Evolutionary conservation across 2,113 vertebrate species (phyloP), one percentile per base, ranked within the genome.

Genomic region (Panthera tigris): DNA sequence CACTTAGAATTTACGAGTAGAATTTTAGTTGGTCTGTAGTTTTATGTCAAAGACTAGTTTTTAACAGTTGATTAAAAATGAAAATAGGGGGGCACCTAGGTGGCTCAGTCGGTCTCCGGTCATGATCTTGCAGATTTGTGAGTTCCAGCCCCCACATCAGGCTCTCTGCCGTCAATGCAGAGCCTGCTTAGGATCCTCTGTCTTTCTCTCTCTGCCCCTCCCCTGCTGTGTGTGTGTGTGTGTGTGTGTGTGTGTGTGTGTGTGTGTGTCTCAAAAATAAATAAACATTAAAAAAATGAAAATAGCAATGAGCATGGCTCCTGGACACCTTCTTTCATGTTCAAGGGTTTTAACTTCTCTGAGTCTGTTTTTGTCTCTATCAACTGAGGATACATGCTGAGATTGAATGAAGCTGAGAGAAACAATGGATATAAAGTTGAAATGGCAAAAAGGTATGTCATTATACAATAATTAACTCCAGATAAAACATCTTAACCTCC

Each of bases 41-140:
- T 91, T 89, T 88, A 94, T 96, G 41, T 19, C 33, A 79, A 87
- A 88, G 9, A 66, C 21, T n/a, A 95, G 57, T 85, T 93, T 76
- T 41, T 93, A 89, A 25, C 5, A 45, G 14, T 25, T 39, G 10
- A 10, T 45, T 84, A 39, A 69, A 76, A 84, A 85, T 52, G 89
- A 73, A 94, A 93, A 65, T 78, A 78, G 7, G 57, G 21, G 57
- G 7, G 7, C 45, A 45, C 7, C 57, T 61, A 7, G 57, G 57
- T 61, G 21, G 57, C 57, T 23, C 21, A 61, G 57, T 23, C 8
- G 8, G 57, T 61, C 21, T 61, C 57, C 8, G 8, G 21, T 23
- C 57, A 25, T 61, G 57, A 61, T 23, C 21, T 23, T 61, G 57
- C 18, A 61, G 57, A 21, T 61, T 61, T 61, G 57, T 61, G 19